phyloP scores from a whole-genome alignment of 1,140 invertebrate species.

The Theocolax elegans region DNA sequence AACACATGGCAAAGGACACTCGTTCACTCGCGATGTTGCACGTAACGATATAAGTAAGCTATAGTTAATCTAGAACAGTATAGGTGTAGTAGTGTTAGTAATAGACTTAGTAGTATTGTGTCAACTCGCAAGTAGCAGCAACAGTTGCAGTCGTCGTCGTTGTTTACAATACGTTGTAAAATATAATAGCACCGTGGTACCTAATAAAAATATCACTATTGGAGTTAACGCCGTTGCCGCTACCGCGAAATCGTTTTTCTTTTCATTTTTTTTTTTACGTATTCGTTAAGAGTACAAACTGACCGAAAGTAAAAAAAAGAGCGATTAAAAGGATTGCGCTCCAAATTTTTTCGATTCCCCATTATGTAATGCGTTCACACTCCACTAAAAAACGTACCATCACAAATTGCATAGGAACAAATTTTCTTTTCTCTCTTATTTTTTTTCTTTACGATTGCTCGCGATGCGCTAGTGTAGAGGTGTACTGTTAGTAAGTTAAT shows the following conservation, averaged over 20 bases:
- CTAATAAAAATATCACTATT: slow-evolving; percentile 29
- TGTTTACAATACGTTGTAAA: slow-evolving; percentile 25
- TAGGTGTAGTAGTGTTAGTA: slow-evolving; percentile 46
- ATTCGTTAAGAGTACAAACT: background rate
- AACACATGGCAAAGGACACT: slow-evolving; percentile 6
- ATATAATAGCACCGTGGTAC: slow-evolving; percentile 35
- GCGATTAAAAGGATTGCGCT: background rate
- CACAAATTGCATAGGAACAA: slow-evolving; percentile 30
- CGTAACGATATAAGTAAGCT: slow-evolving; percentile 20
- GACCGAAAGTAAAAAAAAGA: background rate
- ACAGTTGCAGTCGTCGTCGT: slow-evolving; percentile 36
- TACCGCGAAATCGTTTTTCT: background rate
- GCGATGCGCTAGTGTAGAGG: background rate
- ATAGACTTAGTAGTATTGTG: slow-evolving; percentile 44
- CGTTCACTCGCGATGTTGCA: background rate
- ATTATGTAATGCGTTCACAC: background rate
- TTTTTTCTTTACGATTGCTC: background rate
- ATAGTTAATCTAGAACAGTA: slow-evolving; percentile 15
- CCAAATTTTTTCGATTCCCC: slow-evolving; percentile 6
- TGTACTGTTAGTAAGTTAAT: background rate
- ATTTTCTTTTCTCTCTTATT: too few relatives aligned
- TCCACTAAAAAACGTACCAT: background rate
- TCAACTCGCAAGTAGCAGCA: slow-evolving; percentile 26
- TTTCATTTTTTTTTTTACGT: background rate
- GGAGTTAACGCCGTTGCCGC: slow-evolving; percentile 10